These are phyloP conservation scores for Galeopsomyia nigrocyanea DNA, from an alignment of 2,888 invertebrate species.

Conservation along the genomic window DNA sequence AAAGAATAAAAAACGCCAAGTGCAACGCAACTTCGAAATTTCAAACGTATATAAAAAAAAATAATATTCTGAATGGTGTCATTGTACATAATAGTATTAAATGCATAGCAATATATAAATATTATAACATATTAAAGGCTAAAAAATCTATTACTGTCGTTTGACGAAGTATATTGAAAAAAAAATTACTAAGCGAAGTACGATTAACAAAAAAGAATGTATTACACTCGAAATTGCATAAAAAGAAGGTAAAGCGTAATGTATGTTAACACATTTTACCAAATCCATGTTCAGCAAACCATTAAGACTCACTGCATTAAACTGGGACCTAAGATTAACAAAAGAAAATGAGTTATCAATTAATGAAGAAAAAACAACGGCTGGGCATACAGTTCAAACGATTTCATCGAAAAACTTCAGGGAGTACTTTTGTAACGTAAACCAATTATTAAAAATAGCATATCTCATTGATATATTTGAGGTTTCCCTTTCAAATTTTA, in stretches of 20 bases:
- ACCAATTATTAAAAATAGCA: constrained; percentile 34
- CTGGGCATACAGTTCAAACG: constrained; percentile 22
- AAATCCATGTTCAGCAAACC: constrained; percentile 42
- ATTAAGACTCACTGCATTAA: constrained; percentile 43
- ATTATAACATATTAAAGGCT: constrained; percentile 38
- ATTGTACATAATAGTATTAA: constrained; percentile 67
- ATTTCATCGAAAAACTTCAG: constrained; percentile 36
- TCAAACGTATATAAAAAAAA: constrained; percentile 39
- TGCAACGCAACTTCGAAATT: constrained; percentile 39
- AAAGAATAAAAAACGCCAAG: constrained; percentile 31
- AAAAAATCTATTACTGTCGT: constrained; percentile 54
- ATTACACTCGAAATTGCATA: constrained; percentile 22
- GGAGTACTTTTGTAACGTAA: constrained; percentile 44
- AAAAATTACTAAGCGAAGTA: constrained; percentile 35
- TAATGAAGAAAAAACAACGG: constrained; percentile 18
- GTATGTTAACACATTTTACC: constrained; percentile 37
- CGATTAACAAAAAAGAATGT: constrained; percentile 32
- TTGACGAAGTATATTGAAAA: constrained; percentile 51
- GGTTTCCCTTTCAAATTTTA: constrained; percentile 43
- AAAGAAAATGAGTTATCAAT: constrained; percentile 10
- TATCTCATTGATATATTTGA: constrained; percentile 39
- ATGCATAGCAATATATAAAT: constrained; percentile 53
- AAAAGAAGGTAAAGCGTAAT: constrained; percentile 17
- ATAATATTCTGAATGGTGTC: constrained; percentile 54
- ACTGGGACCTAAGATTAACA: constrained; percentile 40